Conservation (phyloP, 2,113 vertebrate species). For the Xiphorhynchus elegans region DNA sequence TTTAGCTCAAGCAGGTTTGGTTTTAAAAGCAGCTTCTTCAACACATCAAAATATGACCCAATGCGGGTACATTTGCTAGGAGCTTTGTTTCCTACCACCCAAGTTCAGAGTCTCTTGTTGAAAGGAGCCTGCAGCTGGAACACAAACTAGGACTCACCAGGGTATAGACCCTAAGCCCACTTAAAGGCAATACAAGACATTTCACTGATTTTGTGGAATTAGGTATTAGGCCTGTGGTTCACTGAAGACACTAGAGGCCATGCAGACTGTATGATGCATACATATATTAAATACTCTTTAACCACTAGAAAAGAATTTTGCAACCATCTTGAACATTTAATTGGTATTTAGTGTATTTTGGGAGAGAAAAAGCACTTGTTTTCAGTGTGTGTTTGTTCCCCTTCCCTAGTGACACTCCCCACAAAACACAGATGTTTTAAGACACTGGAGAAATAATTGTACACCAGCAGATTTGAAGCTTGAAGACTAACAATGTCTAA, state of each 20-base stretch:
- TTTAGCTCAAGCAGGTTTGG: background rate
- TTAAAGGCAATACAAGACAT: background rate
- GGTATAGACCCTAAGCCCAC: background rate
- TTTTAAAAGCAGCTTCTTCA: conserved; percentile 3
- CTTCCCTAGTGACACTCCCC: background rate
- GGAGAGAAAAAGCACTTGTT: background rate
- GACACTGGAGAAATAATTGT: background rate
- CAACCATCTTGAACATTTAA: background rate
- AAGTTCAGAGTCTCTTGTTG: background rate
- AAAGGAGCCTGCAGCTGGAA: background rate
- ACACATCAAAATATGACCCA: background rate
- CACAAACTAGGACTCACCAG: background rate
- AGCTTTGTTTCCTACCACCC: background rate
- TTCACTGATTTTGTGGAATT: background rate
- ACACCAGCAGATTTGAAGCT: background rate
- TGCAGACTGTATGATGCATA: background rate
- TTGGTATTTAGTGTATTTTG: background rate
- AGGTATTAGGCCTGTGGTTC: background rate
- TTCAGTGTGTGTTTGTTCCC: background rate
- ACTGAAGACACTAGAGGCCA: background rate
- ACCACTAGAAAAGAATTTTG: background rate
- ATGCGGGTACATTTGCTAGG: background rate
- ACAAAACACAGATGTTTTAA: background rate
- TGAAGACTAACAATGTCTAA: background rate
- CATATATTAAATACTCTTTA: background rate